A percentile compares a stretch with the other conserved stretches of the same genome.
phyloP scores from a whole-genome alignment of 2,888 invertebrate genomes.

The Achlya flavicornis region DNA sequence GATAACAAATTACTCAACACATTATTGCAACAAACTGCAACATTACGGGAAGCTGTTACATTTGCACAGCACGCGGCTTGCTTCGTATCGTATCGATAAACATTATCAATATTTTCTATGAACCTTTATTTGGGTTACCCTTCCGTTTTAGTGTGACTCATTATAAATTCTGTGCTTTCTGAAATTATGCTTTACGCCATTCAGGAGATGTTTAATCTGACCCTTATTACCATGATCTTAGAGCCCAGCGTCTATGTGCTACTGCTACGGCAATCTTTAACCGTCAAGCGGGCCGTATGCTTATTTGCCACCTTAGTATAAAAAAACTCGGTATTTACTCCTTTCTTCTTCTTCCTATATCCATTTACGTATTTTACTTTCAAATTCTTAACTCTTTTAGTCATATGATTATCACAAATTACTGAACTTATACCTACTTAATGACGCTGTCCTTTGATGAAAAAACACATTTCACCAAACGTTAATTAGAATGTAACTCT shows the following conservation, averaged over 20 bases:
- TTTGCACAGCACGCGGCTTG: background rate
- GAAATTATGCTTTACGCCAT: background rate
- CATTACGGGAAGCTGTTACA: background rate
- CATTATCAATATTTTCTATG: background rate
- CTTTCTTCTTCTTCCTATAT: too few species aligned
- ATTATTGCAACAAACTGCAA: slow-evolving; percentile 10
- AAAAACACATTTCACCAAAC: background rate
- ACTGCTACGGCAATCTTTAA: too few species aligned
- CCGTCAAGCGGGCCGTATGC: too few species aligned
- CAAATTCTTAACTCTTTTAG: too few species aligned
- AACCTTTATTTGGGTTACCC: background rate
- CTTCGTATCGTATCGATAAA: background rate
- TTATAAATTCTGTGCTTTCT: background rate
- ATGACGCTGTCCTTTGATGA: background rate
- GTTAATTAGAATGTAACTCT: background rate
- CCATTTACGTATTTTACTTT: too few species aligned
- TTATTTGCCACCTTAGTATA: too few species aligned
- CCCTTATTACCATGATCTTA: too few species aligned
- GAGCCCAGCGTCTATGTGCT: too few species aligned
- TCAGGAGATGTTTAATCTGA: too few species aligned
- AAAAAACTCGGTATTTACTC: too few species aligned
- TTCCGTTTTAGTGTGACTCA: background rate
- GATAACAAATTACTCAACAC: slow-evolving; percentile 1
- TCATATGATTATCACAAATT: too few species aligned
- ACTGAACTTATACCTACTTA: too few species aligned